Base-by-base conservation (phyloP, 2,888 invertebrate genomes). In the Tenthredo notha region DNA sequence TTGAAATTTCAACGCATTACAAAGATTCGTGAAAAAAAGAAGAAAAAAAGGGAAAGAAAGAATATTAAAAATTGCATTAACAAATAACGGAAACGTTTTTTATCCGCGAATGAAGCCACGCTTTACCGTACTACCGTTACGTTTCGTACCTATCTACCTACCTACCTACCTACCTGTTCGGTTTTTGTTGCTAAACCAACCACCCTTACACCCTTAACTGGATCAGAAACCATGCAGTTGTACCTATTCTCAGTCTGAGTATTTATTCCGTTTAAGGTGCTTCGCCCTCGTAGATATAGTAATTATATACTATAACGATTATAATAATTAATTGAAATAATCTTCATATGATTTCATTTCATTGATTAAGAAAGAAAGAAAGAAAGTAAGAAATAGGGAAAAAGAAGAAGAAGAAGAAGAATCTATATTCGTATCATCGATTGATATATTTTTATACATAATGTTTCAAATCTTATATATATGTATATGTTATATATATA, bases 151-250 rank as follows among this genome's bases (percentile, higher is more conserved):
- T 25, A 33, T 15, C 29, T 18, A 15, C 18, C n/a, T 15, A 29
- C 65, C 15, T 25, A 33, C 21, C 29, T 18, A 15, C 18, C n/a
- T n/a, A 21, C 21, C 33, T 18, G 67, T 67, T 67, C 18, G 18
- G 33, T 67, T 67, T 67, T 67, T 33, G 67, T 67, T 21, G 21
- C 29, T 33, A 67, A 40, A 29, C 29, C 37, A 47, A 12, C 80
- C 58, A 87, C 90, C 86, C 85, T 70, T 83, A 47, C 88, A 88
- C 89, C 47, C 47, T 90, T 93, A 93, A 93, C 92, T 91, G 93
- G 93, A 93, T 93, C 92, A 93, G 93, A 93, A 93, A 93, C 93
- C 93, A 92, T 93, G 92, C 92, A 92, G 90, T 92, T 89, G 92
- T 92, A 91, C 91, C 91, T 92, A 61, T 67, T 40, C 43, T 43